Conservation (phyloP, 2,113 vertebrate genomes). For the Nansenia antarctica region DNA sequence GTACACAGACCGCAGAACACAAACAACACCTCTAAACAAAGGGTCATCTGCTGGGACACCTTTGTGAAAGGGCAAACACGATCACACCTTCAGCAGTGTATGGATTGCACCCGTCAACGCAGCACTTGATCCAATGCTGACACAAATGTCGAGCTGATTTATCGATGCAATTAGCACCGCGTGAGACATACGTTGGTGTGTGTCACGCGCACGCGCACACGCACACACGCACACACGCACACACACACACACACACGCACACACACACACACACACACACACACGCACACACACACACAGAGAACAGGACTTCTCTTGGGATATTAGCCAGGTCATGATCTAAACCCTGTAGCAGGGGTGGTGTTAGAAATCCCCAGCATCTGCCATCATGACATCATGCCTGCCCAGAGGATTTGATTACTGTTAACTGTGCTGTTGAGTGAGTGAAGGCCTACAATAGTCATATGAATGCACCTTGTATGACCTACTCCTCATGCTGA, state of each 20-base stretch:
- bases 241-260: not conserved
- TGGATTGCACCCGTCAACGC: slow-evolving; percentile 24
- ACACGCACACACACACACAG: not conserved
- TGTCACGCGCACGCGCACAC: not conserved
- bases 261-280: not conserved
- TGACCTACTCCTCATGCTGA: not conserved
- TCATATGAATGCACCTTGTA: not conserved
- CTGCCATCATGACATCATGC: slow-evolving; percentile 3
- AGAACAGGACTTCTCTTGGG: not conserved
- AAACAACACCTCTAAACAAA: not conserved
- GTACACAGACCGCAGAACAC: not conserved
- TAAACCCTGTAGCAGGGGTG: not conserved
- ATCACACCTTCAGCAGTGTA: slow-evolving; percentile 2
- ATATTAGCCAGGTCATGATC: not conserved
- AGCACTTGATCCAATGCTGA: slow-evolving; percentile 11
- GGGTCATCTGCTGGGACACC: slow-evolving; percentile 5
- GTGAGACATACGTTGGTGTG: not conserved
- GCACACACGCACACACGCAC: not conserved
- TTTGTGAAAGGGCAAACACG: slow-evolving; percentile 15
- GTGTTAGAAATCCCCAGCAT: not conserved
- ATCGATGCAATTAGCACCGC: slow-evolving; percentile 24
- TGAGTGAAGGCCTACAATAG: not conserved
- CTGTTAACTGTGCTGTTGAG: not conserved
- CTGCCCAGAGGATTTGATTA: not conserved
- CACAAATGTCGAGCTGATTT: slow-evolving; percentile 42